Base-by-base conservation (phyloP, 2,888 invertebrate species). In the Pedicia rivosa region DNA sequence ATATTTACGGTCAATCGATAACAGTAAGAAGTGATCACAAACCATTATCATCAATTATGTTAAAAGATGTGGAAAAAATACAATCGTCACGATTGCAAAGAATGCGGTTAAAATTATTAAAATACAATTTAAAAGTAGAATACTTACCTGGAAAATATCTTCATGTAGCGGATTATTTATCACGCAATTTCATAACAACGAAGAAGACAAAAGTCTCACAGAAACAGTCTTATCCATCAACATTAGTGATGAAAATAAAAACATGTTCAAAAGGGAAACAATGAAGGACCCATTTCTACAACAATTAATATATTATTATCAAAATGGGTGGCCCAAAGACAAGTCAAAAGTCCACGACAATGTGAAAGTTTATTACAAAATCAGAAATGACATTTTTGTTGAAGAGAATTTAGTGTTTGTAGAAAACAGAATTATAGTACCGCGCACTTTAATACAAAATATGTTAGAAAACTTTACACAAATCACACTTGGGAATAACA, bases 401-500 rank as follows among this genome's bases (percentile, higher is more conserved):
- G 27, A 27, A 7, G 20, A 4, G 2, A 12, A 3, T 7, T 12
- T 27, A n/a, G 6, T 27, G 8, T 27, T 12, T 27, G 6, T 27
- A n/a, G 13, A 12, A n/a, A 4, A 27, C 3, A 9, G 5, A 3
- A 27, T 27, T 9, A 3, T 27, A 12, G 4, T 5, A 7, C 27
- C 27, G 6, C 7, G 10, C 6, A 3, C 13, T 6, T 12, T 27
- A n/a, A 10, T 8, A 12, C 7, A 4, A n/a, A 10, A 20, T 20
- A 20, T 20, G 20, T 20, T 20, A 20, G n/a, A 20, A 6, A 5
- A 20, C 5, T 20, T 20, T 20, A 20, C 20, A 20, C 8, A 8
- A 27, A 12, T 10, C 33, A n/a, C 36, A 36, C 17, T 5, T 37
- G 25, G 39, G 36, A 10, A 40, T 14, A 24, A 16, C 28, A 5